Conservation (phyloP, 2,113 vertebrate species). For the Bubo scandiacus region DNA sequence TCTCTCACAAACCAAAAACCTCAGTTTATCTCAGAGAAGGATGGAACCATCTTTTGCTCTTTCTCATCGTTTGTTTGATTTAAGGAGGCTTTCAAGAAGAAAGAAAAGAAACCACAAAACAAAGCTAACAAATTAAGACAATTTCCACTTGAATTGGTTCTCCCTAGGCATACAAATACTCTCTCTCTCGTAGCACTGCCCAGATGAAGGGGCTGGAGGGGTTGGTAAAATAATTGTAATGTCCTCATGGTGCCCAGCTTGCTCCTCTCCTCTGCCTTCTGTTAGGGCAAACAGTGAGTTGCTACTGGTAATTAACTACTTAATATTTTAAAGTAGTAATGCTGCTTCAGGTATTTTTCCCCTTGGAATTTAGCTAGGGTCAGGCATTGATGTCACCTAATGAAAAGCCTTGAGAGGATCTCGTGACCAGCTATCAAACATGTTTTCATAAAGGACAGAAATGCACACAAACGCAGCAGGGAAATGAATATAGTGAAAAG, state of each 20-base stretch:
- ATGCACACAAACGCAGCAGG: neutral
- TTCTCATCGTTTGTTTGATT: neutral
- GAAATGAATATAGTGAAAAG: neutral
- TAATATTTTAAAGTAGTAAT: neutral
- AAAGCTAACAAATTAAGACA: neutral
- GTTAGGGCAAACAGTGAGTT: neutral
- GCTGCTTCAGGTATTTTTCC: neutral
- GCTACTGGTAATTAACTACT: neutral
- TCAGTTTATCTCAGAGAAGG: neutral
- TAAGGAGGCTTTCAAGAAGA: neutral
- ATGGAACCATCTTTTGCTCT: neutral
- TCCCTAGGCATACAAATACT: neutral
- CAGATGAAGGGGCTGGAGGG: neutral
- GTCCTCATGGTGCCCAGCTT: neutral
- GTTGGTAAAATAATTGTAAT: neutral
- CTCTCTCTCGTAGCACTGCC: neutral
- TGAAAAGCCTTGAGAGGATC: neutral
- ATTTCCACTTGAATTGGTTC: neutral
- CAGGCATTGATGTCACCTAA: neutral
- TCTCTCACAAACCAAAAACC: neutral
- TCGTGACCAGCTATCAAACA: neutral
- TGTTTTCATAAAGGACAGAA: neutral
- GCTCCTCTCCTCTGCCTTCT: neutral
- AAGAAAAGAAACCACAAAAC: neutral
- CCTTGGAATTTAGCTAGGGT: neutral